phyloP scores from a whole-genome alignment of 2,888 invertebrate genomes.

The Cybosia mesomella region DNA sequence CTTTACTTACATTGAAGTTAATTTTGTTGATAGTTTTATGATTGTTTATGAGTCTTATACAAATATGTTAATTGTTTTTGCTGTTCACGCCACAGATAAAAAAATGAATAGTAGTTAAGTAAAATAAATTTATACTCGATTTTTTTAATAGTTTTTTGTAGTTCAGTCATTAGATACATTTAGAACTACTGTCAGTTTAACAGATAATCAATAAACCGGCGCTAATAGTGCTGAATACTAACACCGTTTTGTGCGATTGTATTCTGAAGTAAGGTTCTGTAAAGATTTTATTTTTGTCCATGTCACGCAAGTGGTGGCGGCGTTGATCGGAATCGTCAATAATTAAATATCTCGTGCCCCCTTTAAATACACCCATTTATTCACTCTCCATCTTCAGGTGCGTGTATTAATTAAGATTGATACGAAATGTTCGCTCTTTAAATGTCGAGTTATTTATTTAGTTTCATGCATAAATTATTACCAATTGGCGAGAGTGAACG shows the following conservation, averaged over 20 bases:
- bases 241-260: constrained; percentile 50
- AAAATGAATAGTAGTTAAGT: no score
- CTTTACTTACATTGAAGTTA: no score
- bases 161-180: not conserved
- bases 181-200: not conserved
- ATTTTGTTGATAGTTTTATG: no score
- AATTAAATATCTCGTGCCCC: constrained; percentile 84
- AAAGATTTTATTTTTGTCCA: constrained; percentile 68
- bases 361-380: constrained; percentile 82
- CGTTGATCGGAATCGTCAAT: constrained; percentile 78
- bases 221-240: not conserved
- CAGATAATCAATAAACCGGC: not conserved
- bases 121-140: no score
- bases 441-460: constrained; percentile 57
- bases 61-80: no score
- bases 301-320: constrained; percentile 78
- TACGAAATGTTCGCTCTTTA: constrained; percentile 70
- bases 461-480: constrained; percentile 63
- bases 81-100: no score
- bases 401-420: constrained; percentile 84
- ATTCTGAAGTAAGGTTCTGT: constrained; percentile 60
- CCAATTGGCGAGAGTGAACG: constrained; percentile 61
- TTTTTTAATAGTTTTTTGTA: not conserved
- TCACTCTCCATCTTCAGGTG: constrained; percentile 68
- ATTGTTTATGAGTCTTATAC: no score